phyloP scores from a whole-genome alignment of 2,797 vertebrate genomes.

The Coregonus sp. region DNA sequence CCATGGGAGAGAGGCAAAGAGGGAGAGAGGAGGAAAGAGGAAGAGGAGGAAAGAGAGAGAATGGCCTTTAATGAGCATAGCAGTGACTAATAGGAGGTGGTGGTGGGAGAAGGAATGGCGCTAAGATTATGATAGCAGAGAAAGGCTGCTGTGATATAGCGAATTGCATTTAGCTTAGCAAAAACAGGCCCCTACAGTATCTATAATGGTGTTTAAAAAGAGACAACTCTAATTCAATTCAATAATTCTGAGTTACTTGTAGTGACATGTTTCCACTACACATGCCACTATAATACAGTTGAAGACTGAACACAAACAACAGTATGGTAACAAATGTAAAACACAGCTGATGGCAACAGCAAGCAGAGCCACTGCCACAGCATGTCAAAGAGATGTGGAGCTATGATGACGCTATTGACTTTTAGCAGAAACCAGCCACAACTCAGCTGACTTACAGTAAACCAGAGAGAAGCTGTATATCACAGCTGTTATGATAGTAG shows the following conservation, averaged over 20 bases:
- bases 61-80: constrained; percentile 11
- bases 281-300: background rate
- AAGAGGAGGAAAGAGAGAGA: background rate
- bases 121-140: background rate
- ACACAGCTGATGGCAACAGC: background rate
- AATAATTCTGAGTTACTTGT: no score
- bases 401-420: background rate
- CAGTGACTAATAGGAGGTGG: background rate
- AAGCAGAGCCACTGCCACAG: background rate
- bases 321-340: background rate
- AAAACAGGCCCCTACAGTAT: background rate
- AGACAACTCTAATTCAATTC: background rate
- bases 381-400: background rate
- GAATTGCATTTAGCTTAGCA: background rate
- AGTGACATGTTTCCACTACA: background rate
- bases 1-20: constrained; percentile 7
- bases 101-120: background rate
- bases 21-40: background rate
- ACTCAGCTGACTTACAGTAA: background rate
- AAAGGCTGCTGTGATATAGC: background rate
- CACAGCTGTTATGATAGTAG: background rate
- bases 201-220: background rate
- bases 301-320: background rate
- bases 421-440: background rate
- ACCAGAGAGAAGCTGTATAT: background rate